phyloP scores from a whole-genome alignment of 2,113 vertebrate genomes.

The Balaeniceps rex region DNA sequence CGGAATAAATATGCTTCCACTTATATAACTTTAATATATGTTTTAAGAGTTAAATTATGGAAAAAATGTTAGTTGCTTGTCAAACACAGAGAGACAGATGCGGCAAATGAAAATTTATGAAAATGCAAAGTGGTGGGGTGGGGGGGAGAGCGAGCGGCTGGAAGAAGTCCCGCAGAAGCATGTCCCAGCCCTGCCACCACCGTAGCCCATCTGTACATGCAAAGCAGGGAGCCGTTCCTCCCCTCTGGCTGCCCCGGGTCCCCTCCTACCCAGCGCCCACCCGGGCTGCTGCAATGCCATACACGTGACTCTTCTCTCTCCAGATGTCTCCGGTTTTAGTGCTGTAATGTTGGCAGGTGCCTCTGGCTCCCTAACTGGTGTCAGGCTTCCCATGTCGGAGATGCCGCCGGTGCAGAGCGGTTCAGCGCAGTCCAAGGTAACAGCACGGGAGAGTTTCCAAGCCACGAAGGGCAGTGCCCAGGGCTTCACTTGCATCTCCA shows the following conservation, averaged over 20 bases:
- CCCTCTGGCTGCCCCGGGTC: background rate
- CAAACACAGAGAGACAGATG: background rate
- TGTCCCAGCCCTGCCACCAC: background rate
- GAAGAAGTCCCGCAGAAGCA: background rate
- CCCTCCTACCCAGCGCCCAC: background rate
- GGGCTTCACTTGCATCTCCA: background rate
- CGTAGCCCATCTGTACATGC: accelerated
- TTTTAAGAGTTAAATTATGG: slow-evolving; percentile 68
- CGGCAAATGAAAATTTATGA: background rate
- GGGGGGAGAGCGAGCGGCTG: background rate
- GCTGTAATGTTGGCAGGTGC: background rate
- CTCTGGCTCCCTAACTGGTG: background rate
- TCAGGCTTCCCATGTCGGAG: background rate
- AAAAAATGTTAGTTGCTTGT: slow-evolving; percentile 58
- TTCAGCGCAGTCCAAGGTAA: background rate
- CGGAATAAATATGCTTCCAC: slow-evolving; percentile 66
- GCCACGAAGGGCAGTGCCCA: background rate
- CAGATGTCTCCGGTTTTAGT: background rate
- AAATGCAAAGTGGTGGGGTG: background rate
- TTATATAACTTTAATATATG: slow-evolving; percentile 74
- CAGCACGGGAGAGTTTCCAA: background rate
- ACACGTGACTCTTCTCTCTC: background rate
- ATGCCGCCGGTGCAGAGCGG: accelerated
- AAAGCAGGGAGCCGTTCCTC: background rate
- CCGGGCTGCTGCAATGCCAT: background rate